Conservation (phyloP, 2,797 vertebrate genomes). For the Melanotaenia trifasciata region DNA sequence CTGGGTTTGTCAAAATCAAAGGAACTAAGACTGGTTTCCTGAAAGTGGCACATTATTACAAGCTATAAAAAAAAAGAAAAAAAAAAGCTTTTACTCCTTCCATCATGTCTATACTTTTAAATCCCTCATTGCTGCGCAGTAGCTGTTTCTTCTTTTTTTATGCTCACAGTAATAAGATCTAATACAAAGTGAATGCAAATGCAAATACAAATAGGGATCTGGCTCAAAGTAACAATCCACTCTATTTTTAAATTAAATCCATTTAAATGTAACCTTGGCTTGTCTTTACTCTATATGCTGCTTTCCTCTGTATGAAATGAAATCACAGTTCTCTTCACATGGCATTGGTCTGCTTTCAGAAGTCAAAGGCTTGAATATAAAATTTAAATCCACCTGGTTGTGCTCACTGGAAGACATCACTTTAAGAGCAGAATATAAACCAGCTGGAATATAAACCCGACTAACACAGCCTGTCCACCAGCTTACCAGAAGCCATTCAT, state of each 20-base stretch:
- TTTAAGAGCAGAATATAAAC: slow-evolving; percentile 10
- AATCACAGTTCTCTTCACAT: slow-evolving; percentile 3
- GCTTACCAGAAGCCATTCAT: slow-evolving; percentile 43
- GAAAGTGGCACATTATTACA: slow-evolving; percentile 27
- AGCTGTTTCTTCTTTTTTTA: neutral
- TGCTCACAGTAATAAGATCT: neutral
- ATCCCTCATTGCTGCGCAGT: slow-evolving; percentile 9
- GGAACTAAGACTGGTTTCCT: slow-evolving; percentile 24
- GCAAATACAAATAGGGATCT: slow-evolving; percentile 1
- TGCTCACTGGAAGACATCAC: slow-evolving; percentile 16
- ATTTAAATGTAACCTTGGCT: slow-evolving; percentile 24
- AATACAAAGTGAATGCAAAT: neutral
- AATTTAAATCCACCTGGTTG: slow-evolving; percentile 50
- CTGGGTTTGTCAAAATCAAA: slow-evolving; percentile 23
- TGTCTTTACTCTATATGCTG: slow-evolving; percentile 13
- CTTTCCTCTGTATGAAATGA: slow-evolving; percentile 19
- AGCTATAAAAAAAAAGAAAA: slow-evolving; percentile 40
- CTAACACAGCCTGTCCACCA: slow-evolving; percentile 12
- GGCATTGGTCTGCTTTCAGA: slow-evolving; percentile 9
- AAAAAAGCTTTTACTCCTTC: slow-evolving; percentile 33
- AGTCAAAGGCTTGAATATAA: slow-evolving; percentile 37
- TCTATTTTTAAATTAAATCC: neutral
- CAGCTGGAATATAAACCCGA: slow-evolving; percentile 31
- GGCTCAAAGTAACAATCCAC: neutral
- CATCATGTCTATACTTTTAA: slow-evolving; percentile 12